Base-by-base conservation (phyloP, 2,888 invertebrate species). In the Loripinus fragilis region DNA sequence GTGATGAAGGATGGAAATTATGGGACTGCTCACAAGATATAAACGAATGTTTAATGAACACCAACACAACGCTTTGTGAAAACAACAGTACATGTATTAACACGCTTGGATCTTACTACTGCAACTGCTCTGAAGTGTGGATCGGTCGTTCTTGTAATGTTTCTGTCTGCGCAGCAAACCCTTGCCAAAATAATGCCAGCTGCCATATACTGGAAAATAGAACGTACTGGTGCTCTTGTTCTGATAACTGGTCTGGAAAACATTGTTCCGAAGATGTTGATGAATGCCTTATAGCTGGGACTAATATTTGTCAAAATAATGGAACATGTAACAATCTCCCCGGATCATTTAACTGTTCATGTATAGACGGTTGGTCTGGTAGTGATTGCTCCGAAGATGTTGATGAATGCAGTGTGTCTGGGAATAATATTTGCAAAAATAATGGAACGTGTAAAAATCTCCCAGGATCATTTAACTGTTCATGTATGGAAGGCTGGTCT, bases 71-170 rank as follows among this genome's bases (percentile, higher is more conserved):
- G 5, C 86, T 89, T 5, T 99, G 99, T 94, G 97, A 97, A 94
- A 97, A 98, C 91, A 98, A 98, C 0, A 98, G 98, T 66, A 98
- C 98, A 0, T 99, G 99, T 92, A 97, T 97, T 48, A 91, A 91
- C 80, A 88, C 79, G 10, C 38, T 81, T 28, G 91, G 91, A 17
- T 87, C 87, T 0, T 92, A 86, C 79, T 75, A 76, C 48, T 92
- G 91, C 71, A 48, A 71, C 2, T 92, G 91, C 76, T 45, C 78
- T 12, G 55, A 72, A 12, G 82, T 83, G 5, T 89, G 83, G 87
- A 98, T 98, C 90, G 98, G 97, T 10, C 23, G 71, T 1, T 76
- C 80, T 25, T 83, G 83, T 25, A 71, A 80, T 10, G 55, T 64
- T 23, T 48, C 72, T 17, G 68, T 60, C 12, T 83, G 83, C 41